Evolutionary conservation across 2,113 vertebrate genomes (phyloP).

Genomic region (Hirundichthys speculiger): DNA sequence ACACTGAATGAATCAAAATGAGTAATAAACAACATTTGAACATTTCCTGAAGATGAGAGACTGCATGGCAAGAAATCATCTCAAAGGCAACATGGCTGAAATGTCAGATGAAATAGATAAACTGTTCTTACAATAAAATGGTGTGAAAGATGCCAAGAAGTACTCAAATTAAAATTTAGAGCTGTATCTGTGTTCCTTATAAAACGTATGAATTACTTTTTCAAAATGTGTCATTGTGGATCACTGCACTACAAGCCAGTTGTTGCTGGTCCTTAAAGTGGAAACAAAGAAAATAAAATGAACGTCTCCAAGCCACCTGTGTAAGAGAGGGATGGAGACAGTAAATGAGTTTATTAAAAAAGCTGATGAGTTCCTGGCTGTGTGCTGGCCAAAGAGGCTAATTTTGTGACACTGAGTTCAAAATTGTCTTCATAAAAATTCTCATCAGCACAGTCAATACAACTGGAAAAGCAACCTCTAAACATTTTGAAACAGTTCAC

Average conservation of each 20-base stretch:
- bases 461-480: conserved; percentile 21
- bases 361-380: conserved; percentile 19
- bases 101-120: too few relatives aligned
- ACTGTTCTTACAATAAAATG: too few relatives aligned
- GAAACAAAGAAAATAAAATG: too few relatives aligned
- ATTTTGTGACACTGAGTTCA: too few relatives aligned
- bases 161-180: too few relatives aligned
- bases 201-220: too few relatives aligned
- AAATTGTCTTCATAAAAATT: too few relatives aligned
- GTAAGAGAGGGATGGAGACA: not conserved
- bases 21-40: conserved; percentile 51
- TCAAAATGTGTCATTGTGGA: too few relatives aligned
- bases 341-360: conserved; percentile 10
- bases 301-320: conserved; percentile 3
- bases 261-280: conserved; percentile 22
- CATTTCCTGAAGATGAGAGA: conserved; percentile 26
- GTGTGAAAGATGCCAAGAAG: too few relatives aligned
- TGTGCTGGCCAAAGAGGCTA: too few relatives aligned
- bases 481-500: conserved; percentile 36
- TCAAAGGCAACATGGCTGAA: too few relatives aligned
- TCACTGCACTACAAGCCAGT: conserved; percentile 18
- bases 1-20: conserved; percentile 48
- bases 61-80: conserved; percentile 39
- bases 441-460: conserved; percentile 42
- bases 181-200: too few relatives aligned